Evolutionary conservation across 2,797 vertebrate species (phyloP).

Genomic region (Buceros bicornis): DNA sequence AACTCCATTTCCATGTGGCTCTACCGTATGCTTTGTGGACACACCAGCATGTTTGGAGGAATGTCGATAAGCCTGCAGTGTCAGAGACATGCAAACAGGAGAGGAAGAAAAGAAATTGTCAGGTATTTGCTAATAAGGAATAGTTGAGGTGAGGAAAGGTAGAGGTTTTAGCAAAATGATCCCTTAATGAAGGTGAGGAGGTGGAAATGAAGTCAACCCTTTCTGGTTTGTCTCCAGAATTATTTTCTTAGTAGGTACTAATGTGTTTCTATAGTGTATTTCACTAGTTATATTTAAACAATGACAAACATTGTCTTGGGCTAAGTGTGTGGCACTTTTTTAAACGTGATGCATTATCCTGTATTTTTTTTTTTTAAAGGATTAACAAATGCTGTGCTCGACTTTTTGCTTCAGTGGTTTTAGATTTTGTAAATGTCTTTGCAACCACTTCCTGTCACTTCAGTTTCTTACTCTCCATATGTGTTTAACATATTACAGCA

Average conservation of each 20-base stretch:
- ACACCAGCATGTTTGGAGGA: background rate
- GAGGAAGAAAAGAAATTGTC: background rate
- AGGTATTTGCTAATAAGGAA: background rate
- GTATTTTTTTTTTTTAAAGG: background rate
- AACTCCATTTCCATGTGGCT: background rate
- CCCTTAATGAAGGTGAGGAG: background rate
- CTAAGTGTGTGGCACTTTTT: background rate
- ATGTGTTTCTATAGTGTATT: background rate
- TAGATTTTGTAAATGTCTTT: background rate
- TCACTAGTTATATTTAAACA: background rate
- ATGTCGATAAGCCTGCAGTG: background rate
- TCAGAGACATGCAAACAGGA: background rate
- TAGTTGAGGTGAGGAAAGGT: background rate
- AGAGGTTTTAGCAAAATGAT: background rate
- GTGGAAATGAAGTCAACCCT: background rate
- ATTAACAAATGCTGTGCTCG: background rate
- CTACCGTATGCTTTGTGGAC: background rate
- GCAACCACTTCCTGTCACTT: background rate
- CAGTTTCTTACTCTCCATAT: background rate
- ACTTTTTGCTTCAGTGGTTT: background rate
- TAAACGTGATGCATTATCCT: background rate
- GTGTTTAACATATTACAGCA: background rate
- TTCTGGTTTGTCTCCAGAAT: constrained; percentile 1
- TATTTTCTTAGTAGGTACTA: background rate
- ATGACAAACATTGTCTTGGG: background rate